A percentile compares a stretch with the other conserved stretches of the same genome.
Evolutionary conservation across 2,113 vertebrate genomes (phyloP).

Genomic region (Vulpes vulpes): DNA sequence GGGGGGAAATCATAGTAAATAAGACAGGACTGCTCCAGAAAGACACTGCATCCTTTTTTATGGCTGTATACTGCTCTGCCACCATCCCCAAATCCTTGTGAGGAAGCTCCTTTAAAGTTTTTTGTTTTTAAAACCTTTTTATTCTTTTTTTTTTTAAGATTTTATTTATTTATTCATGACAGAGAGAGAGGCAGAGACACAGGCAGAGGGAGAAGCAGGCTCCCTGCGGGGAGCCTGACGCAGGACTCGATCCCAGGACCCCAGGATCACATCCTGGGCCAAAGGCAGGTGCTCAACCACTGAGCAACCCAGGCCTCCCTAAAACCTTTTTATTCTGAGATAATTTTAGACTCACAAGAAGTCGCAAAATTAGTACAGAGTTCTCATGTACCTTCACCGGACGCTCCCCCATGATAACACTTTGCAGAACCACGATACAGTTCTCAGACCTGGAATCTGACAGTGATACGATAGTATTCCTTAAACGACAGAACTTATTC

Average conservation of each 20-base stretch:
- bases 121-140: not conserved
- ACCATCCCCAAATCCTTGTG: not conserved
- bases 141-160: not conserved
- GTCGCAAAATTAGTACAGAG: not conserved
- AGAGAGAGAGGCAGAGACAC: too few species aligned
- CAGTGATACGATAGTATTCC: not conserved
- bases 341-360: constrained; percentile 27
- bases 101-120: not conserved
- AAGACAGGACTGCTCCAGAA: not conserved
- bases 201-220: too few species aligned
- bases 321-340: not conserved
- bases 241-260: too few species aligned
- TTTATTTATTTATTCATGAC: too few species aligned
- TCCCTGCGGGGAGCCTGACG: too few species aligned
- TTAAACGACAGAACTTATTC: not conserved
- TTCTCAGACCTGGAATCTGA: not conserved
- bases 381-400: not conserved
- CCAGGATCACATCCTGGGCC: too few species aligned
- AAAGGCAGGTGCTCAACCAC: too few species aligned
- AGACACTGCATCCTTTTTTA: not conserved
- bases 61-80: not conserved
- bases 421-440: not conserved
- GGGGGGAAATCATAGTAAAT: not conserved
- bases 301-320: too few species aligned
- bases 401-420: not conserved